Evolutionary conservation across 2,113 vertebrate genomes (phyloP).

Genomic region (Rhadina sibilatrix): DNA sequence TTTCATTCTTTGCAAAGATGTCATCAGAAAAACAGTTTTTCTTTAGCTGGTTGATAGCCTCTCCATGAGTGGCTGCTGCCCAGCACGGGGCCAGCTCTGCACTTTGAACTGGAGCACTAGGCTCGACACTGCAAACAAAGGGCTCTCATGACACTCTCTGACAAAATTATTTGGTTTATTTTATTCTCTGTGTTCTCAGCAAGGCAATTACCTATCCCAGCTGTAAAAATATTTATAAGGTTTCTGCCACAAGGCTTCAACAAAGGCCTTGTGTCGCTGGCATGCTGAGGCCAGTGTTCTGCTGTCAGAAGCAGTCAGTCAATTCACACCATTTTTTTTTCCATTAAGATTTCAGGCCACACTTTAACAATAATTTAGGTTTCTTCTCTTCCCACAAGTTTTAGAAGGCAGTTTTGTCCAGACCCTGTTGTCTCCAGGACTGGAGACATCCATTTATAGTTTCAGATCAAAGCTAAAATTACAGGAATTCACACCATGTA

Average conservation of each 20-base stretch:
- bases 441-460: background rate
- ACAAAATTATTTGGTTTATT: background rate
- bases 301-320: background rate
- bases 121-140: background rate
- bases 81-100: background rate
- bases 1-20: background rate
- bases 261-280: background rate
- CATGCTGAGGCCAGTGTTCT: background rate
- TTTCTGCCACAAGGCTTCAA: background rate
- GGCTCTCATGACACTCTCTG: background rate
- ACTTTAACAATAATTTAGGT: background rate
- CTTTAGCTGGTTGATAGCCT: background rate
- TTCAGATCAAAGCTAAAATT: background rate
- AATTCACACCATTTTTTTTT: background rate
- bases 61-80: background rate
- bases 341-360: background rate
- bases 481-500: background rate
- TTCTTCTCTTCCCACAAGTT: background rate
- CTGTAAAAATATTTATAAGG: constrained; percentile 22
- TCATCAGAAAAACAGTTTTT: background rate
- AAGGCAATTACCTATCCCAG: constrained; percentile 1
- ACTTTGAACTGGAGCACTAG: background rate
- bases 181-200: background rate
- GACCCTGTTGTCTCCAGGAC: background rate
- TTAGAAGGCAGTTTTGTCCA: background rate